phyloP scores from a whole-genome alignment of 2,113 vertebrate genomes.

The Dasyornis broadbenti region DNA sequence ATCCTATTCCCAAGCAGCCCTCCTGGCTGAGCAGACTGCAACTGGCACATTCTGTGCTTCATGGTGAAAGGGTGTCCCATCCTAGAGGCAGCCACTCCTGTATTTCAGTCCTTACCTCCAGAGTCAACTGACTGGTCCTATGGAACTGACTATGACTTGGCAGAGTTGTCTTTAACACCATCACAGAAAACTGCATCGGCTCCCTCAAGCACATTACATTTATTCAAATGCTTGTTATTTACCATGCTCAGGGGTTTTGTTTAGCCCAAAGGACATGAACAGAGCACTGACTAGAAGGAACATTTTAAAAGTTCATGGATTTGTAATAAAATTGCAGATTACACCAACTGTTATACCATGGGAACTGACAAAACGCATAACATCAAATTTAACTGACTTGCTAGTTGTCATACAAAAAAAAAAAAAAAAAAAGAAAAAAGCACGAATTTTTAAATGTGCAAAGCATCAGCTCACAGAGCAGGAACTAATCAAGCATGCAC shows the following conservation, averaged over 20 bases:
- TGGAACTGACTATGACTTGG: not conserved
- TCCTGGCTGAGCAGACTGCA: not conserved
- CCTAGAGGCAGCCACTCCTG: not conserved
- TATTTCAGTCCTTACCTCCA: not conserved
- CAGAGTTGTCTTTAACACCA: not conserved
- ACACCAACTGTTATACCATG: not conserved
- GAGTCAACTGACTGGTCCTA: not conserved
- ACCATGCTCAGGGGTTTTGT: not conserved
- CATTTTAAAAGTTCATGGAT: not conserved
- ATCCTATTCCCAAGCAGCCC: not conserved
- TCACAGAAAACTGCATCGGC: not conserved
- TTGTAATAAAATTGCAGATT: constrained; percentile 21
- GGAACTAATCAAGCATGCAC: constrained; percentile 26
- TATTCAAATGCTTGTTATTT: not conserved
- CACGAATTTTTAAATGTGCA: not conserved
- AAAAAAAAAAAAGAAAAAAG: not conserved
- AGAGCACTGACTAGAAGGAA: not conserved
- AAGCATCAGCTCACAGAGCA: not conserved
- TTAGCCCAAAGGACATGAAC: not conserved
- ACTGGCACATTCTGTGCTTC: not conserved
- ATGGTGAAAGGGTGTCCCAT: not conserved
- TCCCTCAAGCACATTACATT: constrained; percentile 6
- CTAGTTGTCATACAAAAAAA: not conserved
- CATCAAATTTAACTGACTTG: not conserved
- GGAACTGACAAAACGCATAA: not conserved